Evolutionary conservation across 2,888 invertebrate species (phyloP).

Genomic region (Aphrophora alni): DNA sequence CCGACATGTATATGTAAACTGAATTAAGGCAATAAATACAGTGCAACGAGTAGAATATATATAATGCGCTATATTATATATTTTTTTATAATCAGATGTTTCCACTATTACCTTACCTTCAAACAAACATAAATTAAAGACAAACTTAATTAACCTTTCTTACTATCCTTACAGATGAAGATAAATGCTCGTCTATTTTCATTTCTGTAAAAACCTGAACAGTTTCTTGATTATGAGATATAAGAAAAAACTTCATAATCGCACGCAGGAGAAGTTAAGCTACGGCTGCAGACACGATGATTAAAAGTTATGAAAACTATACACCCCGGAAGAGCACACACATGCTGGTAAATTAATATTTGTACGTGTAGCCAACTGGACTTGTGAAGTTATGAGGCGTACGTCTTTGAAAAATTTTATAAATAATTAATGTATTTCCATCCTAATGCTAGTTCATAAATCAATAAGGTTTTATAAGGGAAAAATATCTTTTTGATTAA

Average conservation of each 20-base stretch:
- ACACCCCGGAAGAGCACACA: background rate
- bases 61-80: too few relatives aligned
- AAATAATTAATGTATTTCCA: background rate
- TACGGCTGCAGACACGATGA: background rate
- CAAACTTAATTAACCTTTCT: too few relatives aligned
- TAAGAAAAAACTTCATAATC: background rate
- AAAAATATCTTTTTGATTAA: background rate
- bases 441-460: background rate
- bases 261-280: background rate
- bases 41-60: too few relatives aligned
- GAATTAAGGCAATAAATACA: too few relatives aligned
- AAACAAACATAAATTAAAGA: too few relatives aligned
- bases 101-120: too few relatives aligned
- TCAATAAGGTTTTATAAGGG: background rate
- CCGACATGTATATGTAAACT: too few relatives aligned
- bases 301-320: background rate
- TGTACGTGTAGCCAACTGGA: background rate
- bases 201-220: background rate
- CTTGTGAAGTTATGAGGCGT: background rate
- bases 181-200: too few relatives aligned
- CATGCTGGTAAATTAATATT: background rate
- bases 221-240: background rate
- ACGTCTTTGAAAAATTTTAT: background rate
- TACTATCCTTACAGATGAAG: too few relatives aligned
- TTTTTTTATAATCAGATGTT: too few relatives aligned